A percentile compares a stretch with the other conserved stretches of the same genome.
These are phyloP conservation scores for Holothuria glaberrima DNA, from an alignment of 35 echinoderm and acorn worm species.

Conservation along the genomic window DNA sequence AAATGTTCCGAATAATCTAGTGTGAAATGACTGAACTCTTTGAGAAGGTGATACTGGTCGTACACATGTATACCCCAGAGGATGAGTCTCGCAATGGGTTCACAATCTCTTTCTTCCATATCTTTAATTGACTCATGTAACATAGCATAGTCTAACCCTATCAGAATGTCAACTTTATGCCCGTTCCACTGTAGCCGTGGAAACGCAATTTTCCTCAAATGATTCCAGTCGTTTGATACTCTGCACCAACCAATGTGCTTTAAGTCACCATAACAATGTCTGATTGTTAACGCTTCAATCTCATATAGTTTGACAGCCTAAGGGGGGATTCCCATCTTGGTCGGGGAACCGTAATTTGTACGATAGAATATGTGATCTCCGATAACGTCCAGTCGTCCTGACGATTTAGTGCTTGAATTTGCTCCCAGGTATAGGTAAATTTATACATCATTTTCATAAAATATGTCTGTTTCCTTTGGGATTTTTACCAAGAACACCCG, in stretches of 20 bases:
- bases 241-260: too few relatives aligned
- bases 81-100: slow-evolving; percentile 43
- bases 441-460: too few relatives aligned
- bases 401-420: too few relatives aligned
- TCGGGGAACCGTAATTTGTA: too few relatives aligned
- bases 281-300: slow-evolving; percentile 36
- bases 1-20: neutral
- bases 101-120: neutral
- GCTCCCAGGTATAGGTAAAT: too few relatives aligned
- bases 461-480: too few relatives aligned
- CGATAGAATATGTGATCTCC: too few relatives aligned
- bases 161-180: slow-evolving; percentile 37
- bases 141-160: slow-evolving; percentile 2
- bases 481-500: too few relatives aligned
- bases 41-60: too few relatives aligned
- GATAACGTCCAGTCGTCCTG: too few relatives aligned
- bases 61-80: slow-evolving; percentile 43
- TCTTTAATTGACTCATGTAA: slow-evolving; percentile 26
- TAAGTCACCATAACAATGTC: slow-evolving; percentile 1
- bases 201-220: slow-evolving; percentile 32
- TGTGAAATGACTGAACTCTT: too few relatives aligned
- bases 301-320: neutral
- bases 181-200: neutral
- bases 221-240: slow-evolving; percentile 29
- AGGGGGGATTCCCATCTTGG: too few relatives aligned